phyloP scores from a whole-genome alignment of 2,113 vertebrate genomes.

The Uria lomvia region DNA sequence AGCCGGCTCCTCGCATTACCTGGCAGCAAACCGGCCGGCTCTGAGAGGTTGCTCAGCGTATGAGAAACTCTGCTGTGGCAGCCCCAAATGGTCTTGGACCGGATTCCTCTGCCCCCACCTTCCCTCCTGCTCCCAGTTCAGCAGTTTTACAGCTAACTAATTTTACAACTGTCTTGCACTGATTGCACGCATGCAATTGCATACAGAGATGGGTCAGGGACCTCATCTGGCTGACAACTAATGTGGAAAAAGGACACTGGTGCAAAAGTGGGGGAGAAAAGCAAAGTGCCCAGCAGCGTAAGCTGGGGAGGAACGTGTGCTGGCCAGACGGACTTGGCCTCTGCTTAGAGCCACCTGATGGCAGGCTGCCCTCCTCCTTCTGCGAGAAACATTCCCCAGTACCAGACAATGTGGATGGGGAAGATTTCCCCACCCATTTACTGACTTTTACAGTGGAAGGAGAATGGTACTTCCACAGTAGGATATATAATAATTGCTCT shows the following conservation, averaged over 20 bases:
- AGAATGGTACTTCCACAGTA: background rate
- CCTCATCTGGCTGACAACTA: background rate
- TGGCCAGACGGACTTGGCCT: accelerated
- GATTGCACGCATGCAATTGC: background rate
- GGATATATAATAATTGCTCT: background rate
- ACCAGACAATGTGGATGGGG: background rate
- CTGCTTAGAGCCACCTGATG: background rate
- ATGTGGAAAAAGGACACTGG: background rate
- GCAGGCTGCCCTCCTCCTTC: background rate
- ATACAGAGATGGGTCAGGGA: background rate
- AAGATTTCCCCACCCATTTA: background rate
- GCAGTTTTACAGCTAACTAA: background rate
- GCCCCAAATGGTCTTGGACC: background rate
- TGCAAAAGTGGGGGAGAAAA: background rate
- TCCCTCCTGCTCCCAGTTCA: background rate
- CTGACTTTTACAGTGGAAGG: background rate
- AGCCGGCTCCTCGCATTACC: background rate
- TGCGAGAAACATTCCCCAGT: background rate
- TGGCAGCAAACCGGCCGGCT: background rate
- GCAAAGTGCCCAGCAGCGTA: accelerated
- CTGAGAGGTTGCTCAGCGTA: background rate
- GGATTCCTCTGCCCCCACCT: background rate
- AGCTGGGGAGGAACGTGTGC: accelerated
- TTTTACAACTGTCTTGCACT: background rate
- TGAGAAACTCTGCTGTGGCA: background rate